Evolutionary conservation across 2,888 invertebrate species (phyloP).

Genomic region (Protodeltote pygarga): DNA sequence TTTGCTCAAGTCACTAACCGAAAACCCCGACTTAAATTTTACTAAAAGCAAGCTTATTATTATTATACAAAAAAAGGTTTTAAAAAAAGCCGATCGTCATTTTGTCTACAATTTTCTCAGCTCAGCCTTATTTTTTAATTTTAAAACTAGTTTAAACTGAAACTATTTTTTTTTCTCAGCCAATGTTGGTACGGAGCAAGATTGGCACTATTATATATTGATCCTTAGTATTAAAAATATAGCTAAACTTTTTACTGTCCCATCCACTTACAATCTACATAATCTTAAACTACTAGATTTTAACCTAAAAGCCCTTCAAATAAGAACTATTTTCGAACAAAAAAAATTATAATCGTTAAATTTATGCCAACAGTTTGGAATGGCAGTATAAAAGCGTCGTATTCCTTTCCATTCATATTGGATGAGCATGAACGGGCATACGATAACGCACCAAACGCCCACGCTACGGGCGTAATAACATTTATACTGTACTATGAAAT

Average conservation of each 20-base stretch:
- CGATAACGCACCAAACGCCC: constrained; percentile 56
- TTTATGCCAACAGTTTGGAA: constrained; percentile 52
- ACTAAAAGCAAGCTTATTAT: no score
- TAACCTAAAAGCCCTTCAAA: constrained; percentile 5
- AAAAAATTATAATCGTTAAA: constrained; percentile 42
- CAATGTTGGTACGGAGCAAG: neutral
- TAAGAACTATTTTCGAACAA: constrained; percentile 18
- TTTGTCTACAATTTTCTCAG: no score
- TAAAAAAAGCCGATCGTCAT: no score
- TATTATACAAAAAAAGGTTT: no score
- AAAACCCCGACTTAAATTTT: no score
- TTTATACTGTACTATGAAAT: constrained; percentile 37
- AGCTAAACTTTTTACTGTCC: constrained; percentile 10
- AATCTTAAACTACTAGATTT: constrained; percentile 8
- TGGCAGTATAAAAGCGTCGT: constrained; percentile 48
- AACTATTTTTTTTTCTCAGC: no score
- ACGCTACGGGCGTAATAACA: constrained; percentile 37
- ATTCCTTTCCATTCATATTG: constrained; percentile 63
- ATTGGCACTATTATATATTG: neutral
- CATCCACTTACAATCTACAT: neutral
- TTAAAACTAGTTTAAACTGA: no score
- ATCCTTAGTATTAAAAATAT: constrained; percentile 1
- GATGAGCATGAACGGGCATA: constrained; percentile 55
- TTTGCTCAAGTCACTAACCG: no score
- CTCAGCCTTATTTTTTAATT: no score